Evolutionary conservation across 2,113 vertebrate species (phyloP).

Genomic region (rabbit (Oryctolagus cuniculus)): mOryCun1.1 NC_091445.1:73106001-73106500

Average conservation of each 20-base stretch:
- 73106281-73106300: background rate
- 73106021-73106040: no score
- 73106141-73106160: background rate
- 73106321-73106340: background rate
- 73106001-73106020: no score
- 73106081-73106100: background rate
- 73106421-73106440: no score
- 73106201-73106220: constrained; percentile 28
- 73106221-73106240: background rate
- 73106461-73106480: no score
- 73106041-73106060: no score
- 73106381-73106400: no score
- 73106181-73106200: background rate
- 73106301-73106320: constrained; percentile 32
- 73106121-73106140: background rate
- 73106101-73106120: background rate
- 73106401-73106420: no score
- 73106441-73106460: no score
- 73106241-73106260: constrained; percentile 39
- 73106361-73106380: no score
- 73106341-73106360: background rate
- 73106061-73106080: no score
- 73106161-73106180: background rate
- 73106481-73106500: no score
- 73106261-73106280: constrained; percentile 23